A percentile compares a stretch with the other conserved stretches of the same genome.
Conservation (phyloP, 2,888 invertebrate species). For the Noctuana brunneofusca region DNA sequence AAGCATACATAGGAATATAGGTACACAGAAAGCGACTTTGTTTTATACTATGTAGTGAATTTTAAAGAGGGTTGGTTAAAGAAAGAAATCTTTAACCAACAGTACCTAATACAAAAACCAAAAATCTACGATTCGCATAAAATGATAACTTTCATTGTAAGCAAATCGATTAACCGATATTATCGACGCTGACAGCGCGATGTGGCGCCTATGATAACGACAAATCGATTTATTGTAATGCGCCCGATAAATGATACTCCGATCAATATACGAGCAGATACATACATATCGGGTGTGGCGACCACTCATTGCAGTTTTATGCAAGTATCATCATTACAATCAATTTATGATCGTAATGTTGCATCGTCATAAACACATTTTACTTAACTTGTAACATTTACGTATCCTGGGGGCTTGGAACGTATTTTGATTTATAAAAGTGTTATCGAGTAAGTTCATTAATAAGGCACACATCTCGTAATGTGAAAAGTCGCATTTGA, state of each 20-base stretch:
- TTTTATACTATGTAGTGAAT: too few relatives aligned
- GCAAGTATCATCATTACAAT: background rate
- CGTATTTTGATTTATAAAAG: too few relatives aligned
- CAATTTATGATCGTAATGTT: background rate
- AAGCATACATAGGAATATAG: too few relatives aligned
- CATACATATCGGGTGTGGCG: background rate
- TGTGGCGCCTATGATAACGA: conserved; percentile 9
- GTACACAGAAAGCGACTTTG: too few relatives aligned
- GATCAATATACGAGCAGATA: background rate
- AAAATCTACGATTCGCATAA: background rate
- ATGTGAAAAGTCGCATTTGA: too few relatives aligned
- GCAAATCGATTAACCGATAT: background rate
- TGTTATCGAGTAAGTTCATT: too few relatives aligned
- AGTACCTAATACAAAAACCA: background rate
- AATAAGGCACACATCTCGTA: too few relatives aligned
- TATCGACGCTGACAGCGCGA: conserved; percentile 9
- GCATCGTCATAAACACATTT: background rate
- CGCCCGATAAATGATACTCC: background rate
- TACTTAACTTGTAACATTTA: too few relatives aligned
- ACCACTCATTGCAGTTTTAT: background rate
- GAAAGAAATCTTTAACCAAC: too few relatives aligned
- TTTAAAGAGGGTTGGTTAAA: too few relatives aligned
- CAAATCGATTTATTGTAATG: conserved; percentile 12
- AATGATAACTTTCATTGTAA: background rate
- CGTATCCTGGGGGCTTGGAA: too few relatives aligned